Evolutionary conservation across 2,113 vertebrate genomes (phyloP).

Genomic region (Limanda limanda): DNA sequence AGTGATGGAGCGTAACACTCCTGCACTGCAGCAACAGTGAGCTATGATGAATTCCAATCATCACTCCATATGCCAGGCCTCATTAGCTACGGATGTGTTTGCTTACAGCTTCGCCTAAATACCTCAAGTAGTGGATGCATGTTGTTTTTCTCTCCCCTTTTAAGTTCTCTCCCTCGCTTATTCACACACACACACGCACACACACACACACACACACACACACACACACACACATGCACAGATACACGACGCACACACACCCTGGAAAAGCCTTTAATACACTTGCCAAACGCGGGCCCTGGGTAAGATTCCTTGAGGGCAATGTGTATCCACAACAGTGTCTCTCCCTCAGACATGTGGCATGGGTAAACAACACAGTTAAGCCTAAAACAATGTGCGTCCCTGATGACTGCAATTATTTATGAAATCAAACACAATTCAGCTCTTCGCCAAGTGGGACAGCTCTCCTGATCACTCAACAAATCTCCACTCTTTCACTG

Average conservation of each 20-base stretch:
- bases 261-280: constrained; percentile 73
- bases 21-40: constrained; percentile 57
- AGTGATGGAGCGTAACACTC: constrained; percentile 57
- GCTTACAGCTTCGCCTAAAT: constrained; percentile 79
- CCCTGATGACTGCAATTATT: constrained; percentile 85
- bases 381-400: constrained; percentile 84
- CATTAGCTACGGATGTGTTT: constrained; percentile 80
- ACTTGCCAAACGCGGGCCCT: constrained; percentile 77
- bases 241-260: constrained; percentile 43
- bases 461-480: constrained; percentile 74
- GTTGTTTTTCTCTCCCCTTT: constrained; percentile 76
- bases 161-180: constrained; percentile 65
- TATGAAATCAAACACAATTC: constrained; percentile 86
- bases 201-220: constrained; percentile 34
- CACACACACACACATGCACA: constrained; percentile 32
- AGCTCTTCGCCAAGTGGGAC: constrained; percentile 80
- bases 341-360: constrained; percentile 83
- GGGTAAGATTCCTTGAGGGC: constrained; percentile 80
- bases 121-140: constrained; percentile 71
- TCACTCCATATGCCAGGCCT: constrained; percentile 77
- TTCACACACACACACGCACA: constrained; percentile 18
- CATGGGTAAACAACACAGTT: constrained; percentile 84
- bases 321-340: constrained; percentile 80
- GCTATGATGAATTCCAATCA: constrained; percentile 73
- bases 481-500: constrained; percentile 45